Evolutionary conservation across 2,797 vertebrate species (phyloP).

Genomic region (Heteromormyrus szaboi): DNA sequence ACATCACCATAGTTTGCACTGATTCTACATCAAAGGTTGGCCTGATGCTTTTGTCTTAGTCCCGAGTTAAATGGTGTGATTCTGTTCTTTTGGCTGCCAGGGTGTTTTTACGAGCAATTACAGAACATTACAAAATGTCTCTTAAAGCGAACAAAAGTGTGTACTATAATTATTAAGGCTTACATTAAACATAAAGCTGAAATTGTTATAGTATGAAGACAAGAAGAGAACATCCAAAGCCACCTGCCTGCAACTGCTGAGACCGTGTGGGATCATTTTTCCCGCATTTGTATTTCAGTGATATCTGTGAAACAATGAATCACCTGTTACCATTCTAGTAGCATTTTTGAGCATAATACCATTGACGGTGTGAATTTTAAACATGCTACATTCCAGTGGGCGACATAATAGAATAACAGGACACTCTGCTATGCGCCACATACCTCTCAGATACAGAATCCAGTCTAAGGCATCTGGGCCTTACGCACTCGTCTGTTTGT

Average conservation of each 20-base stretch:
- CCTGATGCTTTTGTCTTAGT: not conserved
- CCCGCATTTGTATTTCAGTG: not conserved
- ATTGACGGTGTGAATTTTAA: not conserved
- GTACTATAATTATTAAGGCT: not conserved
- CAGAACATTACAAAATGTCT: not conserved
- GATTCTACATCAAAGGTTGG: slow-evolving; percentile 21
- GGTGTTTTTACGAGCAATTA: not conserved
- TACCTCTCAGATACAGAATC: not conserved
- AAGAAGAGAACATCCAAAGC: not conserved
- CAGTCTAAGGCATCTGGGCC: not conserved
- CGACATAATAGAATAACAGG: not conserved
- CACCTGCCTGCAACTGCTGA: not conserved
- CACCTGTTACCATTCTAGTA: not conserved
- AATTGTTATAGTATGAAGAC: not conserved
- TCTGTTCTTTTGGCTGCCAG: not conserved
- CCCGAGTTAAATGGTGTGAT: not conserved
- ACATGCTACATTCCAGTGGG: not conserved
- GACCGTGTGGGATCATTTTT: not conserved
- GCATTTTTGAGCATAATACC: not conserved
- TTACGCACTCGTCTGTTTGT: not conserved
- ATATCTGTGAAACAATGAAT: slow-evolving; percentile 2
- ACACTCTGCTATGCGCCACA: not conserved
- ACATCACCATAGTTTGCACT: slow-evolving; percentile 12
- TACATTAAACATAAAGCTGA: not conserved
- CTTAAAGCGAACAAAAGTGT: not conserved